A percentile compares a stretch with the other conserved stretches of the same genome.
phyloP scores from a whole-genome alignment of 2,797 vertebrate genomes.

The Rhinichthys osculus region DNA sequence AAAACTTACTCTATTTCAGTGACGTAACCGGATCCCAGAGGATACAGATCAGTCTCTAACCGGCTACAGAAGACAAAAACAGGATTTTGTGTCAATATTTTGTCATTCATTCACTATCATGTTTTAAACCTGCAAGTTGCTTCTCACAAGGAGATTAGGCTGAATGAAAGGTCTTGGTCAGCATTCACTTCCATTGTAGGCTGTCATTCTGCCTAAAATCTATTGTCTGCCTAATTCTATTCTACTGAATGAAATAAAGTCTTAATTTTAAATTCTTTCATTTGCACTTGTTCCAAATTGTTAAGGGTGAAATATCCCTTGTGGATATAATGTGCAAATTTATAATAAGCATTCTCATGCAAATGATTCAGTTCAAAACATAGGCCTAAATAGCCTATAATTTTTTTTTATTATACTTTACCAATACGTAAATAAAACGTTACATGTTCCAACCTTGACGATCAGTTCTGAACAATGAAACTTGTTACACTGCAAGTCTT shows the following conservation, averaged over 20 bases:
- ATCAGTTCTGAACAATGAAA: neutral
- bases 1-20: conserved; percentile 82
- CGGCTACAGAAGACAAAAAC: conserved; percentile 67
- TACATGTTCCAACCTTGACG: neutral
- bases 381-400: too few relatives aligned
- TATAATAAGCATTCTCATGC: neutral
- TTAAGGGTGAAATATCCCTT: neutral
- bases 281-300: too few relatives aligned
- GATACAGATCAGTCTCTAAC: conserved; percentile 85
- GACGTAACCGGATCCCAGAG: conserved; percentile 84
- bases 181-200: neutral
- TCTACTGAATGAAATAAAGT: neutral
- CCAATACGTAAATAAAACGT: neutral
- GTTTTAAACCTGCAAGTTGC: neutral
- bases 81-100: neutral
- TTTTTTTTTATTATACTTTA: neutral
- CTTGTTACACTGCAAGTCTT: neutral
- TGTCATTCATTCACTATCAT: neutral
- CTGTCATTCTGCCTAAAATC: neutral
- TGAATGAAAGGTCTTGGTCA: neutral
- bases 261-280: too few relatives aligned
- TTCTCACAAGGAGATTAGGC: neutral
- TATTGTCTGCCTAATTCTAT: neutral
- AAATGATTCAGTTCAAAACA: neutral
- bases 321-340: neutral